Conservation (phyloP, 1,140 invertebrate genomes). For the Drosophila sucinea region DNA sequence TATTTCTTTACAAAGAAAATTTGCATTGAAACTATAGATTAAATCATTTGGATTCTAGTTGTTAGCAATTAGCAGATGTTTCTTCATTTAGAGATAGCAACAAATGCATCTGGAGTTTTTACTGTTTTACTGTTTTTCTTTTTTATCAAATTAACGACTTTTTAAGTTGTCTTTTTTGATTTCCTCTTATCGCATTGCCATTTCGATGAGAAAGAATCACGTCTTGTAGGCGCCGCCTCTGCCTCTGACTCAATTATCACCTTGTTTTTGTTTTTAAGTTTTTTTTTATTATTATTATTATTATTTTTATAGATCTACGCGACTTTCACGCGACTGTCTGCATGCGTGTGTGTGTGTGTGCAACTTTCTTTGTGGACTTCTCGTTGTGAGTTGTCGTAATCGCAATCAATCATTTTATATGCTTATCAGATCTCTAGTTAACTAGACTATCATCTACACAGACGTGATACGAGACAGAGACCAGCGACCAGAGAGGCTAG, state of each 20-base stretch:
- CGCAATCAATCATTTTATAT: constrained; percentile 65
- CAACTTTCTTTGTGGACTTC: constrained; percentile 27
- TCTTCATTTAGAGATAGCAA: not conserved
- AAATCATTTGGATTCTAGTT: too few relatives aligned
- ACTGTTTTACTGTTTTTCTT: not conserved
- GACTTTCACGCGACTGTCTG: constrained; percentile 33
- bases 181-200: constrained; percentile 10
- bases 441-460: constrained; percentile 16
- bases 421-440: constrained; percentile 56
- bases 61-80: not conserved
- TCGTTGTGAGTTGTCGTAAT: constrained; percentile 30
- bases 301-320: constrained; percentile 16
- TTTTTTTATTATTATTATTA: not conserved
- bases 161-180: not conserved
- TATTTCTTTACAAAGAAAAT: too few relatives aligned
- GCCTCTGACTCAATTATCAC: constrained; percentile 16
- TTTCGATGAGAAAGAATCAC: constrained; percentile 2
- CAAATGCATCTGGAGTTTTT: not conserved
- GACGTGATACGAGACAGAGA: constrained; percentile 2
- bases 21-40: too few relatives aligned
- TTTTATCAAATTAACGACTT: constrained; percentile 6
- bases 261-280: not conserved
- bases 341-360: not conserved
- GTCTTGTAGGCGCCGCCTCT: not conserved
- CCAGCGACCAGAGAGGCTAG: too few relatives aligned